Conservation (phyloP, 2,113 vertebrate species). For the Spea bombifrons region DNA sequence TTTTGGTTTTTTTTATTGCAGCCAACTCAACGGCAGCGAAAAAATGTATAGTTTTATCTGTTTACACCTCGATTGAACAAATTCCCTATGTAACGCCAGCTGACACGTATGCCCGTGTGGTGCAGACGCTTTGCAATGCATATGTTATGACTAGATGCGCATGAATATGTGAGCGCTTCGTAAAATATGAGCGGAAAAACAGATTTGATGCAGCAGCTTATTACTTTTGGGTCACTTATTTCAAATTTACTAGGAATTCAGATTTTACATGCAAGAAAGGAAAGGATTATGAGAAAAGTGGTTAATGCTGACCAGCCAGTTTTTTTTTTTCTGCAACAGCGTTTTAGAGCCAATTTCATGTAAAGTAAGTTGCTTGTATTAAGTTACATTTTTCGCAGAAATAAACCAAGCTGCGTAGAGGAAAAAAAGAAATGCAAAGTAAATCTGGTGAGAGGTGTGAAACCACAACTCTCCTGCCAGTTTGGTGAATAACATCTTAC, state of each 20-base stretch:
- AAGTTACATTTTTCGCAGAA: constrained; percentile 17
- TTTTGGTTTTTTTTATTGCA: no score
- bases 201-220: constrained; percentile 6
- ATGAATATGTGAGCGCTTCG: background rate
- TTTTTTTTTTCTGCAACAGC: constrained; percentile 21
- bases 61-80: background rate
- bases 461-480: no score
- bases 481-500: no score
- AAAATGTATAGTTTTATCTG: constrained; percentile 1
- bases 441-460: no score
- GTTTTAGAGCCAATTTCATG: constrained; percentile 9
- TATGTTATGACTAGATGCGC: constrained; percentile 14
- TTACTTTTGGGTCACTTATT: constrained; percentile 41
- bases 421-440: background rate
- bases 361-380: background rate
- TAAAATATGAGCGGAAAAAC: constrained; percentile 24
- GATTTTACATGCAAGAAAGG: constrained; percentile 13
- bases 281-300: constrained; percentile 14
- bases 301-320: constrained; percentile 28
- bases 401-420: constrained; percentile 5
- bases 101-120: background rate
- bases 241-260: constrained; percentile 23
- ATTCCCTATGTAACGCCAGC: background rate
- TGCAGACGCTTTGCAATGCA: constrained; percentile 13
- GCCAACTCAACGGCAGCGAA: no score